Conservation (phyloP, 2,797 vertebrate genomes). For the Tadarida brasiliensis region DNA sequence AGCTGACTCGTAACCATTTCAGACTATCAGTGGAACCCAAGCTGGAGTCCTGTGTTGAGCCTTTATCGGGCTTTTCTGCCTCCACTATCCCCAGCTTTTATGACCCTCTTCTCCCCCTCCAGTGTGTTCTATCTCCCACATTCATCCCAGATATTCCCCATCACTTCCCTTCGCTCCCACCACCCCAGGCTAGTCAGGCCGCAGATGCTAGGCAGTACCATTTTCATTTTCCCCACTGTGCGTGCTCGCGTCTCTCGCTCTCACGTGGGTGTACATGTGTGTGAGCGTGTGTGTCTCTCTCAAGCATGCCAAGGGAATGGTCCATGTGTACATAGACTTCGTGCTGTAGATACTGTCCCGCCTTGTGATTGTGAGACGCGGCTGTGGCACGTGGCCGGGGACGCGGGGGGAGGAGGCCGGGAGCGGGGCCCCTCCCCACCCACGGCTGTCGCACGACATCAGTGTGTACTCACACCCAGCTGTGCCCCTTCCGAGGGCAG, state of each 20-base stretch:
- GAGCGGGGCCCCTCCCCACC: constrained; percentile 43
- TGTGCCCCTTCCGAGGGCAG: constrained; percentile 66
- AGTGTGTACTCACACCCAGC: constrained; percentile 75
- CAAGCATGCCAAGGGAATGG: constrained; percentile 89
- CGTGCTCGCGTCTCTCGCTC: constrained; percentile 81
- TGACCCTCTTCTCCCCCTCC: neutral
- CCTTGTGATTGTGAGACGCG: constrained; percentile 85
- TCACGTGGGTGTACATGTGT: constrained; percentile 83
- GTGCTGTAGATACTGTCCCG: constrained; percentile 89
- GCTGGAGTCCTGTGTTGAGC: constrained; percentile 83
- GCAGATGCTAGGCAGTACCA: constrained; percentile 80
- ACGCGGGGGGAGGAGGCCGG: constrained; percentile 74
- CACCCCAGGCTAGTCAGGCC: constrained; percentile 73
- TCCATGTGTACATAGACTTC: constrained; percentile 89
- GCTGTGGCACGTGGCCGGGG: constrained; percentile 79
- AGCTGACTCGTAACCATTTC: constrained; percentile 82
- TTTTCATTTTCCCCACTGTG: constrained; percentile 76
- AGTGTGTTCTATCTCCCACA: neutral
- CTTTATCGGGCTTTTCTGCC: constrained; percentile 47
- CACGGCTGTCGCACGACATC: constrained; percentile 63
- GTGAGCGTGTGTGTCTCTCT: constrained; percentile 81
- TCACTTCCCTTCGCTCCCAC: constrained; percentile 24
- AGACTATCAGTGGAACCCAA: constrained; percentile 80
- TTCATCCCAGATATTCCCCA: neutral
- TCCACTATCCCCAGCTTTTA: constrained; percentile 33